phyloP scores from a whole-genome alignment of 2,888 invertebrate genomes.

The Phrixothrix hirtus region DNA sequence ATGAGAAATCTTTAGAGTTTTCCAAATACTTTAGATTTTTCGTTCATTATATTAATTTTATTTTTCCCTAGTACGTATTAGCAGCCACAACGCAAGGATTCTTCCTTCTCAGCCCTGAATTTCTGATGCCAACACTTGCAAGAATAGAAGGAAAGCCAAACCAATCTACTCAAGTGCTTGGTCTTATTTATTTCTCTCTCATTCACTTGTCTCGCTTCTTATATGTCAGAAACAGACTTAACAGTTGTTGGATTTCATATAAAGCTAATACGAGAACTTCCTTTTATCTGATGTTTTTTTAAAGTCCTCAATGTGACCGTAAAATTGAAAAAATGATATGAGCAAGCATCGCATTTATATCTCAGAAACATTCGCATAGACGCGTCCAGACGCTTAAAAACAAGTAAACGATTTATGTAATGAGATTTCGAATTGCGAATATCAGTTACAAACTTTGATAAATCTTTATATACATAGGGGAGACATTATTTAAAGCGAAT shows the following conservation, averaged over 20 bases:
- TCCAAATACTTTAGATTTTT: conserved; percentile 7
- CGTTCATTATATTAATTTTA: conserved; percentile 9
- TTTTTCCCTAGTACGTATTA: background rate
- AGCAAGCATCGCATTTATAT: too few species aligned
- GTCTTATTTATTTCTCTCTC: conserved; percentile 15
- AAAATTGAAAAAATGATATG: too few species aligned
- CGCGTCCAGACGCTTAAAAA: too few species aligned
- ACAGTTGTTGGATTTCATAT: background rate
- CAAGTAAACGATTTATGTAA: too few species aligned
- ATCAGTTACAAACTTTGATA: too few species aligned
- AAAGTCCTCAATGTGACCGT: too few species aligned
- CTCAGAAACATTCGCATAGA: too few species aligned
- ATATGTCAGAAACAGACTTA: conserved; percentile 9
- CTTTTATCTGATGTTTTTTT: too few species aligned
- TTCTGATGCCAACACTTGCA: conserved; percentile 13
- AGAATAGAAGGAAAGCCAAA: conserved; percentile 10
- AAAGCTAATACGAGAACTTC: conserved; percentile 6
- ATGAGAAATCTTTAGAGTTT: conserved; percentile 16
- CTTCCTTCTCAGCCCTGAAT: background rate
- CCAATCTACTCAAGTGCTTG: conserved; percentile 22
- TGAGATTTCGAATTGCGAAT: too few species aligned
- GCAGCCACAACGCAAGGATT: conserved; percentile 5
- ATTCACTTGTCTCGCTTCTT: conserved; percentile 16
- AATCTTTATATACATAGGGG: too few species aligned
- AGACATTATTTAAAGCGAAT: too few species aligned